phyloP scores from a whole-genome alignment of 2,113 vertebrate species.

The Eptatretus burgeri region DNA sequence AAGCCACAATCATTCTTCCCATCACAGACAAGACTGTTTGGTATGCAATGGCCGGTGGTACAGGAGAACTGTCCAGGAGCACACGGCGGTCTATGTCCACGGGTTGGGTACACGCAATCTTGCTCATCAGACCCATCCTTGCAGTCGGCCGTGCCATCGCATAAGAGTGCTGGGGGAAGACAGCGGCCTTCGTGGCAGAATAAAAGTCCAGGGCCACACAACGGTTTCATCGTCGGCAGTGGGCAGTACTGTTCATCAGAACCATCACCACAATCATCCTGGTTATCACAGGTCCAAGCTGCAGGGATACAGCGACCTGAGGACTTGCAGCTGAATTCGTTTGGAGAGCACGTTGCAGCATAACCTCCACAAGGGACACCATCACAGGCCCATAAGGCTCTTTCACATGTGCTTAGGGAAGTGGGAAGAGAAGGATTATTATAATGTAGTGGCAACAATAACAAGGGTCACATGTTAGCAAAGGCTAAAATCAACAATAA shows the following conservation, averaged over 20 bases:
- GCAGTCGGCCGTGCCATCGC: constrained; percentile 17
- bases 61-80: constrained; percentile 24
- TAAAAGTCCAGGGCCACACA: constrained; percentile 16
- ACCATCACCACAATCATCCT: constrained; percentile 30
- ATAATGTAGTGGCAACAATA: too few species aligned
- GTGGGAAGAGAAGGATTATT: too few species aligned
- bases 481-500: too few species aligned
- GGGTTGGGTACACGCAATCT: background rate
- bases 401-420: too few species aligned
- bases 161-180: constrained; percentile 17
- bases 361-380: too few species aligned
- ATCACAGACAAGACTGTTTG: constrained; percentile 18
- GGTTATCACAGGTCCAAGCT: constrained; percentile 30
- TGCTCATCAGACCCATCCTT: constrained; percentile 21
- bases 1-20: constrained; percentile 31
- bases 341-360: too few species aligned
- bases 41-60: constrained; percentile 24
- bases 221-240: constrained; percentile 9
- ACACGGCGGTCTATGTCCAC: constrained; percentile 12
- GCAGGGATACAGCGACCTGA: constrained; percentile 20
- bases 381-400: too few species aligned
- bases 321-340: too few species aligned
- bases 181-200: constrained; percentile 18
- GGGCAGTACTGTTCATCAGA: constrained; percentile 28
- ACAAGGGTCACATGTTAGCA: too few species aligned